Evolutionary conservation across 2,113 vertebrate species (phyloP).

Genomic region (Acanthochromis polyacanthus): DNA sequence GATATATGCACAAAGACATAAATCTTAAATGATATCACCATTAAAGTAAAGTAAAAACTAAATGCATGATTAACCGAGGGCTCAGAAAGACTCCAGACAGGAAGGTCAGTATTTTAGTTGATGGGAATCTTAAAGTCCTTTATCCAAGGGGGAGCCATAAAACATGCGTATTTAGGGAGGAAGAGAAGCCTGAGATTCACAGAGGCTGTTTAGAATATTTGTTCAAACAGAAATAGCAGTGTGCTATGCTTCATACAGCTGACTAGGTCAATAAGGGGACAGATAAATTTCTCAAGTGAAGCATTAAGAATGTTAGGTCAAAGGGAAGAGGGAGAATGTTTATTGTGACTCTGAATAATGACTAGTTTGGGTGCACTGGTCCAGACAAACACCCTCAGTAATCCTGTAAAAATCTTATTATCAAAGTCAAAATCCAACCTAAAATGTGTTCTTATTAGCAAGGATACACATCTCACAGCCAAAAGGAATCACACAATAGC

Average conservation of each 20-base stretch:
- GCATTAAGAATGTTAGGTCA: background rate
- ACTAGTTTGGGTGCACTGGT: background rate
- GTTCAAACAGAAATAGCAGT: constrained; percentile 47
- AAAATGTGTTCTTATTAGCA: too few species aligned
- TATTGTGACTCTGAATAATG: background rate
- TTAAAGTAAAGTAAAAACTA: background rate
- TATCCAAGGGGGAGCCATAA: constrained; percentile 49
- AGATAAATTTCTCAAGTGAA: constrained; percentile 8
- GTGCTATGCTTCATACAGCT: constrained; percentile 1
- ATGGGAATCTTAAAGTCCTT: constrained; percentile 8
- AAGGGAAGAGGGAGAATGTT: background rate
- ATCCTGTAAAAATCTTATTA: background rate
- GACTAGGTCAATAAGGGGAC: constrained; percentile 9
- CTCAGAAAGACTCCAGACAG: background rate
- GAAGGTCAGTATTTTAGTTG: constrained; percentile 11
- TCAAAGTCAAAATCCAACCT: too few species aligned
- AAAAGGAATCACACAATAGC: background rate
- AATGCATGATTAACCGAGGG: background rate
- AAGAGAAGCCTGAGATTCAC: constrained; percentile 40
- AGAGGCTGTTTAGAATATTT: constrained; percentile 27
- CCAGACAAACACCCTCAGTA: background rate
- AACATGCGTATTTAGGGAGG: constrained; percentile 8
- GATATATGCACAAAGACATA: background rate
- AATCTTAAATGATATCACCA: background rate
- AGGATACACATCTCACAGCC: background rate